Base-by-base conservation (phyloP, 1,140 invertebrate genomes). In the Acromyrmex heyeri region DNA sequence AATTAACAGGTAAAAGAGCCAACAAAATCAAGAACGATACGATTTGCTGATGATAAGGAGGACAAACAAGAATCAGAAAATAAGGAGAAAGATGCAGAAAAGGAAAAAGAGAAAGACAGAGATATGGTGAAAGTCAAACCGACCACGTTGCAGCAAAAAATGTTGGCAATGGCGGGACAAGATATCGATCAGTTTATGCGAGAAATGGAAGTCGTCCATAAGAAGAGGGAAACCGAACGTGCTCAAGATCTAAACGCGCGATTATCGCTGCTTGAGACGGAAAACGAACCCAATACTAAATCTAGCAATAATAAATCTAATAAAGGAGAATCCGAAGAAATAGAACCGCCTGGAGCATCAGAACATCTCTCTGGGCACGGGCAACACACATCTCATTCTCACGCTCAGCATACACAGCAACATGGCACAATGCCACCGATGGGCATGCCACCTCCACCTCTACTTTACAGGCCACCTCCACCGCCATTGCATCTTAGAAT, bases 111-210 rank as follows among this genome's bases (percentile, higher is more conserved):
- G 14, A 94, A 94, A 21, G 94, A 95, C 3, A 93, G 92, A 70
- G 95, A 95, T 24, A 75, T 93, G 4, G 77, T 93, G 1, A 95
- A 96, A 73, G 95, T 96, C 0, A 97, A 98, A 91, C 97, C 97
- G 1, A 97, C 97, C 1, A 96, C 96, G 1, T 92, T 98, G 14
- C 98, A 98, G 90, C 97, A 98, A 86, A 97, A 97, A 92, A 98
- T 98, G 97, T 96, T 98, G 85, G 97, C 97, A 8, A 96, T 98
- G 92, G 97, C 98, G 21, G 98, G 98, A 3, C 98, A 99, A 95
- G 98, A 98, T 92, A 97, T 98, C n/a, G 98, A 99, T 91, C 97
- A 98, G 64, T 98, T 98, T 92, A 98, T 98, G 97, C 97, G 98
- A 92, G 98, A 98, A 95, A 98, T 98, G 97, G 97, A 98, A 95